phyloP scores from a whole-genome alignment of 2,888 invertebrate genomes.

The Eupeodes latifasciatus region DNA sequence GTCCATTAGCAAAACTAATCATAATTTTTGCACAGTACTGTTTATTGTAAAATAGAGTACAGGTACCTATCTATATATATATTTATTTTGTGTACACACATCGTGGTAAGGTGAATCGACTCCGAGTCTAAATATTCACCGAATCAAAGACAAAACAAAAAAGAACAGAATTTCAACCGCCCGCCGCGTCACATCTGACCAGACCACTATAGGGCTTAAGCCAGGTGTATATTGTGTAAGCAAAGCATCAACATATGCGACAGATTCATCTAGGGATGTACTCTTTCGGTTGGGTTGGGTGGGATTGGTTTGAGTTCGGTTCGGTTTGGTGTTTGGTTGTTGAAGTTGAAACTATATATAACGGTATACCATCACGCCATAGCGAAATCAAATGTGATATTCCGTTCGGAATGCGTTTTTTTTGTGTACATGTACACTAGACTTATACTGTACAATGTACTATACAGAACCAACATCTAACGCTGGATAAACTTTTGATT shows the following conservation, averaged over 20 bases:
- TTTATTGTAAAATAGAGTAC: not conserved
- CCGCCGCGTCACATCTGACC: conserved; percentile 35
- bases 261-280: conserved; percentile 21
- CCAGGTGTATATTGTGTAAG: conserved; percentile 48
- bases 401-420: conserved; percentile 34
- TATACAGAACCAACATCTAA: conserved; percentile 13
- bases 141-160: not conserved
- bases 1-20: too few relatives aligned
- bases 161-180: not conserved
- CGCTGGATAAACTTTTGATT: conserved; percentile 63
- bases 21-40: not conserved
- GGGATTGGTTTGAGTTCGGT: not conserved
- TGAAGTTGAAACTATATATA: not conserved
- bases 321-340: not conserved
- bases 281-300: too few relatives aligned
- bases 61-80: not conserved
- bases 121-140: conserved; percentile 58
- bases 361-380: not conserved
- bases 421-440: not conserved
- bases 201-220: conserved; percentile 52
- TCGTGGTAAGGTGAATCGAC: conserved; percentile 47
- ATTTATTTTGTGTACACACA: not conserved
- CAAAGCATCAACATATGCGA: conserved; percentile 48
- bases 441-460: too few relatives aligned
- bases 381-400: conserved; percentile 65